phyloP scores from a whole-genome alignment of 2,797 vertebrate species.

The Peromyscus melanophrys region DNA sequence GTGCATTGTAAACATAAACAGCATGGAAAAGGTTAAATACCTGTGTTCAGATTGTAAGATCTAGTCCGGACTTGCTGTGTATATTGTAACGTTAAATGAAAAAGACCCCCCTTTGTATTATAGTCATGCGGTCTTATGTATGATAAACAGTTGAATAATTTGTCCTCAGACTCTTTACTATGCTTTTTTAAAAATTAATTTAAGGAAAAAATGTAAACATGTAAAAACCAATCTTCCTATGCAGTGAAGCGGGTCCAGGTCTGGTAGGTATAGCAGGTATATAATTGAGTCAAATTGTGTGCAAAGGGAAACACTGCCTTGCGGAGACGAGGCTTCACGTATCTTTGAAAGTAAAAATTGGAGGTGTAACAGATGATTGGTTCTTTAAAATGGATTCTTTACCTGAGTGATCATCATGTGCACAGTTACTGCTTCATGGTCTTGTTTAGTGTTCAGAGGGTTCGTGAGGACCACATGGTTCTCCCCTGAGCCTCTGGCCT shows the following conservation, averaged over 20 bases:
- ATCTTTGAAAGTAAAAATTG: constrained; percentile 86
- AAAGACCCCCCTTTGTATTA: constrained; percentile 99
- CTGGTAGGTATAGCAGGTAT: constrained; percentile 88
- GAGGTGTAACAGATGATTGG: constrained; percentile 85
- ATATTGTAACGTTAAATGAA: constrained; percentile 99
- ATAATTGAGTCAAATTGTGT: constrained; percentile 84
- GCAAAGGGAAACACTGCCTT: constrained; percentile 78
- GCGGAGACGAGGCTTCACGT: constrained; percentile 82
- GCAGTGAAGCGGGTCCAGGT: constrained; percentile 89
- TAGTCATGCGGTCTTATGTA: constrained; percentile 99
- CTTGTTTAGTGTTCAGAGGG: neutral
- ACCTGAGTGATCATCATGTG: constrained; percentile 41
- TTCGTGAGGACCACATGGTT: neutral
- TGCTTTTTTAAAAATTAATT: constrained; percentile 89
- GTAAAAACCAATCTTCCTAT: constrained; percentile 89
- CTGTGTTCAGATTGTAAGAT: constrained; percentile 99
- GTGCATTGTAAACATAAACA: constrained; percentile 99
- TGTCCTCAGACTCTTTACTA: constrained; percentile 95
- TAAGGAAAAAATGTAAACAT: constrained; percentile 89
- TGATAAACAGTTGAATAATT: constrained; percentile 99
- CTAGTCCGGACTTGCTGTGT: constrained; percentile 99
- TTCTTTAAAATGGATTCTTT: constrained; percentile 83
- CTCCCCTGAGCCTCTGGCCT: neutral
- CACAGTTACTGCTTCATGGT: constrained; percentile 45
- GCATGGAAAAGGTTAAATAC: constrained; percentile 99